Evolutionary conservation across 2,797 vertebrate genomes (phyloP).

Genomic region (Acridotheres tristis): DNA sequence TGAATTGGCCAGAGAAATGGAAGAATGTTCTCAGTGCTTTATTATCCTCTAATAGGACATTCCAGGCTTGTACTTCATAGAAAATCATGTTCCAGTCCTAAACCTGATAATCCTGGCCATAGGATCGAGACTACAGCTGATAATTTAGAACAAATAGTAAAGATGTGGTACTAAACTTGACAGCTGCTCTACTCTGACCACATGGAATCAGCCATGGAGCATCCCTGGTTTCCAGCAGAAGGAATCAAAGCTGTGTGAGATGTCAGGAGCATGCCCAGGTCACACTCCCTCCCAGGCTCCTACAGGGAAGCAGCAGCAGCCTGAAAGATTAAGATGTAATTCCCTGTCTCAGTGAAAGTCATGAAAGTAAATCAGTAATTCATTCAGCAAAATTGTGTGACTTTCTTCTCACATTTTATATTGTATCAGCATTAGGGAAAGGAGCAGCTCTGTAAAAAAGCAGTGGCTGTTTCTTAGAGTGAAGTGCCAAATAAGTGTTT

Average conservation of each 20-base stretch:
- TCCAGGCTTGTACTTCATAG: neutral
- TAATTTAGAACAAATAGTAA: neutral
- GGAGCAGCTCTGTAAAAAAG: neutral
- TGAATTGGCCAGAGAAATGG: constrained; percentile 58
- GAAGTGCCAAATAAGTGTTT: neutral
- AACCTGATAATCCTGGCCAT: neutral
- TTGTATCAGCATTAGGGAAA: neutral
- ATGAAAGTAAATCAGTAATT: neutral
- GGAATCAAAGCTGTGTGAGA: neutral
- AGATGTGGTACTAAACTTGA: neutral
- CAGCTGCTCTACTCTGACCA: neutral
- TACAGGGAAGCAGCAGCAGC: neutral
- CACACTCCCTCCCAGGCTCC: neutral
- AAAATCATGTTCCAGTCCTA: neutral
- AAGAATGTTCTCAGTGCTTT: constrained; percentile 59
- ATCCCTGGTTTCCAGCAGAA: neutral
- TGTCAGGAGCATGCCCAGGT: neutral
- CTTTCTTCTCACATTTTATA: neutral
- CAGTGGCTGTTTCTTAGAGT: neutral
- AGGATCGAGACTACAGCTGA: neutral
- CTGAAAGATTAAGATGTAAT: neutral
- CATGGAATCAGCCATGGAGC: neutral
- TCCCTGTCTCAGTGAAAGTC: neutral
- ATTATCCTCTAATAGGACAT: constrained; percentile 5
- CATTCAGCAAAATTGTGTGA: neutral